Evolutionary conservation across 2,113 vertebrate species (phyloP).

Genomic region (Helogale parvula): DNA sequence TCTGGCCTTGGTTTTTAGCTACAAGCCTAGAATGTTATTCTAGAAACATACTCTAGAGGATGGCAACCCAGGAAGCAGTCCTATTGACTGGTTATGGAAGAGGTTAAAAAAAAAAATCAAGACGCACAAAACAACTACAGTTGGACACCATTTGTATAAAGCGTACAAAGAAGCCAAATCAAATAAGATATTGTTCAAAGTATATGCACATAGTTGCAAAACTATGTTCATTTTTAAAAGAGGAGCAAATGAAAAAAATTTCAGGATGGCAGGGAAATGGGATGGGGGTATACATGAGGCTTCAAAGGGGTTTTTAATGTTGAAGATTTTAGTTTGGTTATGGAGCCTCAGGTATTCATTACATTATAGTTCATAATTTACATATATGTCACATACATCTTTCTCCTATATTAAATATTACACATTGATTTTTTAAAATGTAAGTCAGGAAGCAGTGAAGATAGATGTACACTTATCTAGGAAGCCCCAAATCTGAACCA

Average conservation of each 20-base stretch:
- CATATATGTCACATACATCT: background rate
- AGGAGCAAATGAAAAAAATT: constrained; percentile 26
- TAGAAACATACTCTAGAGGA: background rate
- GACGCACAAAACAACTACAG: background rate
- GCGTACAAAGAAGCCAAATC: constrained; percentile 50
- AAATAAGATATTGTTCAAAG: constrained; percentile 20
- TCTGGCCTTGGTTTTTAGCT: background rate
- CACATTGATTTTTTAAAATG: background rate
- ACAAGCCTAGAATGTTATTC: background rate
- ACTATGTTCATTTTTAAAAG: background rate
- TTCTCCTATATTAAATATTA: background rate
- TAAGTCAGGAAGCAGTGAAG: background rate
- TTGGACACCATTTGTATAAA: constrained; percentile 35
- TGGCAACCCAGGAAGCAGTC: background rate
- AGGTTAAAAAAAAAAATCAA: background rate
- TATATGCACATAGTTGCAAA: background rate
- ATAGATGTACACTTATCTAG: background rate
- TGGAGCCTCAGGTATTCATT: background rate
- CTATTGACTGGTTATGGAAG: background rate
- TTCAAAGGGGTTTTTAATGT: background rate
- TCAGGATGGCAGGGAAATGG: background rate
- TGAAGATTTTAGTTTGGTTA: constrained; percentile 22
- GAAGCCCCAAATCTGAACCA: background rate
- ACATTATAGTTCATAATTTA: background rate
- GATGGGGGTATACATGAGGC: background rate